These are phyloP conservation scores for Thryonomys swinderianus DNA, from an alignment of 2,113 vertebrate genomes.

Conservation along the genomic window DNA sequence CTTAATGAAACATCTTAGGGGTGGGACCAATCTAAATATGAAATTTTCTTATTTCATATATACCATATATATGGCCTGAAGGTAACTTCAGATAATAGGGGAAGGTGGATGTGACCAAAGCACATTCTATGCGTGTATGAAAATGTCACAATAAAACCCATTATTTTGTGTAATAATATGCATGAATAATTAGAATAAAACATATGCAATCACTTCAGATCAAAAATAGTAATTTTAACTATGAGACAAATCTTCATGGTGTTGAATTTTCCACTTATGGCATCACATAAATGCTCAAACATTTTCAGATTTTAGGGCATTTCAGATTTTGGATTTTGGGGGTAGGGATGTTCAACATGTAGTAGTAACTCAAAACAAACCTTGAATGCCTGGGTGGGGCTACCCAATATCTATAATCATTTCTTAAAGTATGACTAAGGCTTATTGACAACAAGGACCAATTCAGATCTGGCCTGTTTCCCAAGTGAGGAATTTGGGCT, in stretches of 20 bases:
- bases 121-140: neutral
- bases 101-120: neutral
- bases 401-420: neutral
- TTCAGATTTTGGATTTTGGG: neutral
- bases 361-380: conserved; percentile 1
- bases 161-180: neutral
- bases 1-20: neutral
- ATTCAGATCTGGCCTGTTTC: neutral
- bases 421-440: neutral
- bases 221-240: neutral
- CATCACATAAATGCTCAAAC: neutral
- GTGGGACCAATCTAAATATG: neutral
- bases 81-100: neutral
- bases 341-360: neutral
- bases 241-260: neutral
- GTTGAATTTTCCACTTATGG: neutral
- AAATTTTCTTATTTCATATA: neutral
- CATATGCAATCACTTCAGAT: neutral
- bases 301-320: neutral
- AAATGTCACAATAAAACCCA: neutral
- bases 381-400: neutral
- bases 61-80: neutral
- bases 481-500: neutral
- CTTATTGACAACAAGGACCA: neutral
- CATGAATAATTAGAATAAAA: neutral